Conservation (phyloP, 2,113 vertebrate genomes). For the Prionailurus viverrinus region DNA sequence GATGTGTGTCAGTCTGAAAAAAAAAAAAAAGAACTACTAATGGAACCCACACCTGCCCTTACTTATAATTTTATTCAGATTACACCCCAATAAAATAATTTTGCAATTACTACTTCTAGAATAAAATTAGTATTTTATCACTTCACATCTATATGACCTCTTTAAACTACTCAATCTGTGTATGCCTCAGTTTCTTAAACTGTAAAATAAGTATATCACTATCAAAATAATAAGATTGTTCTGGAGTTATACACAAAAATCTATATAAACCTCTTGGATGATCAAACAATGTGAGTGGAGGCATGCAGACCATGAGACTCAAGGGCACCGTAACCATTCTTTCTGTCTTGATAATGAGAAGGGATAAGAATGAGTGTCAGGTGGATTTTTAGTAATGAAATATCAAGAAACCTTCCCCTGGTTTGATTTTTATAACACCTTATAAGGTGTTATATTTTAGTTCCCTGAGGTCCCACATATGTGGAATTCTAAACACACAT, state of each 20-base stretch:
- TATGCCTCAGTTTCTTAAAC: neutral
- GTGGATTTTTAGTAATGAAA: neutral
- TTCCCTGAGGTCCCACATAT: neutral
- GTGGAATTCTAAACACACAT: neutral
- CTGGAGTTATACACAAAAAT: neutral
- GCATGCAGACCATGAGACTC: neutral
- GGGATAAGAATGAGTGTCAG: neutral
- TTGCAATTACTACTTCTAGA: neutral
- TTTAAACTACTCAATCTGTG: neutral
- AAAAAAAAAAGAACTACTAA: neutral
- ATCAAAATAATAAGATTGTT: neutral
- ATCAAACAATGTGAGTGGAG: neutral
- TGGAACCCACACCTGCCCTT: neutral
- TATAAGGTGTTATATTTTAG: neutral
- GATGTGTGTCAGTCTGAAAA: neutral
- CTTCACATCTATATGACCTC: neutral
- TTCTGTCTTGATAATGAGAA: neutral
- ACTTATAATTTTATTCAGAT: neutral
- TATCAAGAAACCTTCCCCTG: neutral
- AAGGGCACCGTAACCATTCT: neutral
- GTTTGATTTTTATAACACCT: neutral
- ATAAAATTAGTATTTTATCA: neutral
- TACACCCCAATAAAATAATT: neutral
- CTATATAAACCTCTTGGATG: neutral
- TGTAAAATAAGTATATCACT: neutral